phyloP scores from a whole-genome alignment of 2,797 vertebrate species.

The Tadarida brasiliensis region DNA sequence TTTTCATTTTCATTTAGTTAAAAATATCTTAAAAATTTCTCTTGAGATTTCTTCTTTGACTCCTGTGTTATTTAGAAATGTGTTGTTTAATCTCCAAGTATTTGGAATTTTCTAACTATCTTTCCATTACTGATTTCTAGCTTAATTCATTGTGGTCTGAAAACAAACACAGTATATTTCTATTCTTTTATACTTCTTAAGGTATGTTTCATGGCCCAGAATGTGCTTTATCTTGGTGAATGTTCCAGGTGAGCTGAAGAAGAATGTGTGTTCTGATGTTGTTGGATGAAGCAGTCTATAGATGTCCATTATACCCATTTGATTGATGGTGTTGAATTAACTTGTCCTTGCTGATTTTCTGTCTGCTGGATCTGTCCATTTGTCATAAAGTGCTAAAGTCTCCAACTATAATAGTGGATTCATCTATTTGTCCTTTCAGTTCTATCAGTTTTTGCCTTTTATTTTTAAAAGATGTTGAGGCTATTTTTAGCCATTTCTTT shows the following conservation, averaged over 20 bases:
- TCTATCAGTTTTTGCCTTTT: background rate
- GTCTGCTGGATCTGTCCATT: background rate
- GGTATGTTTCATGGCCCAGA: background rate
- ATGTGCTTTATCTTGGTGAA: background rate
- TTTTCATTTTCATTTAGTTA: background rate
- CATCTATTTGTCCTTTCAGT: background rate
- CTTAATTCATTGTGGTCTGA: background rate
- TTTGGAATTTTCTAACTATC: background rate
- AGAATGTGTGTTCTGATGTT: background rate
- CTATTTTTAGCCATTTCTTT: slow-evolving; percentile 52
- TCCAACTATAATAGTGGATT: background rate
- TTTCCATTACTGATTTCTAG: background rate
- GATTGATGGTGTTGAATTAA: background rate
- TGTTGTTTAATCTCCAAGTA: background rate
- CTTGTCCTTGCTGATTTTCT: background rate
- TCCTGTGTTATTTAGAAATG: background rate
- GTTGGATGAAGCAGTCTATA: background rate
- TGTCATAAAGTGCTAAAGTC: background rate
- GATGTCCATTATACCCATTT: background rate
- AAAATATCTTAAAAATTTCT: background rate
- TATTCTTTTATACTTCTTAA: background rate
- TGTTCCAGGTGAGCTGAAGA: slow-evolving; percentile 19
- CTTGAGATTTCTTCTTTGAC: background rate
- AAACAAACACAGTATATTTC: background rate
- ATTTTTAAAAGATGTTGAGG: background rate